These are phyloP conservation scores for Anagrus nilaparvatae DNA, from an alignment of 1,140 invertebrate species.

Conservation along the genomic window DNA sequence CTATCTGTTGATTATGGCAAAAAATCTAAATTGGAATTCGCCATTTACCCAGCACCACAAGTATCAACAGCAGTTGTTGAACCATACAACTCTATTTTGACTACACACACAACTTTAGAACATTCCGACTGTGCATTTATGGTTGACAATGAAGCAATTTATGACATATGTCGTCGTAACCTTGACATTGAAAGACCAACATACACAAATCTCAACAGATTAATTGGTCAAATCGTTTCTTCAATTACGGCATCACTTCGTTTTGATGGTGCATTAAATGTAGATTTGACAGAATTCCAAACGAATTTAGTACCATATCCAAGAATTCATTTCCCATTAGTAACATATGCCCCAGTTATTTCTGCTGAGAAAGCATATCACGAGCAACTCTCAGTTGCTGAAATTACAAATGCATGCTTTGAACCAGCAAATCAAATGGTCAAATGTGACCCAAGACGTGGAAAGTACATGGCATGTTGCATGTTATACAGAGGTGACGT, in stretches of 20 bases:
- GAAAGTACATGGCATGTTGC: constrained; percentile 66
- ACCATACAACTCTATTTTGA: constrained; percentile 49
- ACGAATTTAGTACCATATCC: constrained; percentile 54
- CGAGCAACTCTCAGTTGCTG: constrained; percentile 47
- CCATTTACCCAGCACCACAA: constrained; percentile 62
- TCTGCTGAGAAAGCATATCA: constrained; percentile 47
- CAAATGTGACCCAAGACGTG: constrained; percentile 55
- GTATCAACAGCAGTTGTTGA: constrained; percentile 64
- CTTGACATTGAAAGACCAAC: constrained; percentile 50
- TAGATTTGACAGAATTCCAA: constrained; percentile 49
- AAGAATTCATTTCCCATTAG: constrained; percentile 52
- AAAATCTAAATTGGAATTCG: constrained; percentile 58
- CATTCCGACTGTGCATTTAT: constrained; percentile 58
- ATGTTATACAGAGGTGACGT: constrained; percentile 54
- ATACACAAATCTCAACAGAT: constrained; percentile 54
- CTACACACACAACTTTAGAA: constrained; percentile 59
- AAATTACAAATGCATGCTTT: constrained; percentile 60
- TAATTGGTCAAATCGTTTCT: constrained; percentile 53
- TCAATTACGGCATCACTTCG: constrained; percentile 50
- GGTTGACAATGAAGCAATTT: constrained; percentile 63
- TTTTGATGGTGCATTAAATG: constrained; percentile 26
- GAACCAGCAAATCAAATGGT: constrained; percentile 59
- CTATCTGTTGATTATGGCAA: constrained; percentile 58
- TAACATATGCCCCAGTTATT: constrained; percentile 50
- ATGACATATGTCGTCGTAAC: constrained; percentile 57